Evolutionary conservation across 1,140 invertebrate species (phyloP), one percentile per base, ranked within the genome.

Genomic region (Pomacea maculata): DNA sequence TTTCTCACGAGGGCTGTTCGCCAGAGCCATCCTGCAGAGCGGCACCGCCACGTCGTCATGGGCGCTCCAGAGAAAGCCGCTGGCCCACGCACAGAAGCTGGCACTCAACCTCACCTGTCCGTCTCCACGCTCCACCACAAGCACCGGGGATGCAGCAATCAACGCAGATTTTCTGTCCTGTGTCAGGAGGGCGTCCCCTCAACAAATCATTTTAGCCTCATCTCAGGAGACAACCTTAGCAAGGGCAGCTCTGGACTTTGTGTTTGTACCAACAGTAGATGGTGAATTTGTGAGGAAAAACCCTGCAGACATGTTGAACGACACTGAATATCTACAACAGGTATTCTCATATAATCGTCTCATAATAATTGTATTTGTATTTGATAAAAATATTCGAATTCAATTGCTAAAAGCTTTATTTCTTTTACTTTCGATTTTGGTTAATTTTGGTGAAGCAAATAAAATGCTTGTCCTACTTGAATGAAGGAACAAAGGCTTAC

Each of bases 21-120:
- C 80, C 29, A 77, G 84, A 21, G 83, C 84, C 0, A 85, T 87
- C 57, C 57, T 61, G 11, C 73, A 87, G 72, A 87, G 86, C 80
- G 86, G 86, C 0, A 57, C 83, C 4, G 78, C 76, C 68, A 79
- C 65, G 12, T 0, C 78, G 8, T 5, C 29, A 54, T 14, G 29
- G 9, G 94, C 1, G 92, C 94, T 87, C 84, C 92, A 0, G 86
- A 92, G 29, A 91, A 91, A 72, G 90, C 83, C 9, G 84, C 54
- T 21, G 45, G 34, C 0, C 34, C 21, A n/a, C 5, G 57, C 21
- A 97, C 98, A 91, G 96, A 95, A 78, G 97, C 97, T 25, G 97
- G 97, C 63, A 2, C n/a, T 45, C 10, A 45, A 29, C 52, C 19
- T 76, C 15, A 25, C 7, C 1, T 76, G 75, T 63, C 9, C 21